phyloP scores from a whole-genome alignment of 2,888 invertebrate species.

The Pyrocoelia pectoralis region DNA sequence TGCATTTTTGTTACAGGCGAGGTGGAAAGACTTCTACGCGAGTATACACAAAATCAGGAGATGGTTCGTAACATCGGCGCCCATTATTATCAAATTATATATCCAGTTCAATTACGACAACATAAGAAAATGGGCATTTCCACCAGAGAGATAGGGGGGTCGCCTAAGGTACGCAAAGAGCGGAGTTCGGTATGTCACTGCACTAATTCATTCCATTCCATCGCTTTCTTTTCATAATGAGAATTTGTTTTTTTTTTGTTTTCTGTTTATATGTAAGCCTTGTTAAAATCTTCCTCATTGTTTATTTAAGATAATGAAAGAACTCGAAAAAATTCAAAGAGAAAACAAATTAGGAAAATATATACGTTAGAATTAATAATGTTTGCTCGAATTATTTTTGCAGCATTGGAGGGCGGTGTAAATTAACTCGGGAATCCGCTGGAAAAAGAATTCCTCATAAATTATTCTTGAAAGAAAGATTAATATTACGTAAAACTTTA shows the following conservation, averaged over 20 bases:
- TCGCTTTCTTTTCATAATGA: constrained; percentile 8
- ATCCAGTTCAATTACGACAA: constrained; percentile 92
- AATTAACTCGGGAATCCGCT: no score
- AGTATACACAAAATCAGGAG: constrained; percentile 92
- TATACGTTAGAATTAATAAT: no score
- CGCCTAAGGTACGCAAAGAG: constrained; percentile 80
- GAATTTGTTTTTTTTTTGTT: not conserved
- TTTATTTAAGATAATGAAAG: not conserved
- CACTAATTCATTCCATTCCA: constrained; percentile 37
- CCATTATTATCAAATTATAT: constrained; percentile 93
- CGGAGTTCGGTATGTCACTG: constrained; percentile 66
- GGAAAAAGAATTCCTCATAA: no score
- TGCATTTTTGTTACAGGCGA: constrained; percentile 70
- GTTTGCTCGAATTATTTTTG: no score
- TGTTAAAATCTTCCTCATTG: not conserved
- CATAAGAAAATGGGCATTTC: constrained; percentile 97
- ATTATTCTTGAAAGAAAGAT: no score
- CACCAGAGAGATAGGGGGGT: constrained; percentile 88
- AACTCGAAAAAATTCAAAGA: not conserved
- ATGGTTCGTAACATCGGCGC: constrained; percentile 90
- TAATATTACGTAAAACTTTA: no score
- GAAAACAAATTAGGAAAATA: not conserved
- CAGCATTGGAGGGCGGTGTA: no score
- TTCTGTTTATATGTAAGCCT: not conserved
- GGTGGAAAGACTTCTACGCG: constrained; percentile 89